These are phyloP conservation scores for Ophraella communa DNA, from an alignment of 2,888 invertebrate species.

Conservation along the genomic window DNA sequence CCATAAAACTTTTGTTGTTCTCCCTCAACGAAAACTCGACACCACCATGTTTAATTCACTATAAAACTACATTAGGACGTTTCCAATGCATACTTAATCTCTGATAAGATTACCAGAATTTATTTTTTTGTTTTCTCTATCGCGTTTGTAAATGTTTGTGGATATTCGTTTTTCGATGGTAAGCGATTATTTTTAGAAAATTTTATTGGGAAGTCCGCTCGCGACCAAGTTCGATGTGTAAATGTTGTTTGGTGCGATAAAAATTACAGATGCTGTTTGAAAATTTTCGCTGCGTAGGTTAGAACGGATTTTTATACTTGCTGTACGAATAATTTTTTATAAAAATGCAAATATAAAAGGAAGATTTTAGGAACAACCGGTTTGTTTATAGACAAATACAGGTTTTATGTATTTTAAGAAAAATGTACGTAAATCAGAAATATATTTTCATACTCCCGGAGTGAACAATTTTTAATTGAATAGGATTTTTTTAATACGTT, in stretches of 20 bases:
- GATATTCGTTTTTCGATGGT: conserved; percentile 23
- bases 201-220: conserved; percentile 33
- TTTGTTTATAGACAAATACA: no score
- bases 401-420: no score
- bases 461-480: no score
- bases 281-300: conserved; percentile 21
- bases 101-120: conserved; percentile 33
- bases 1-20: conserved; percentile 45
- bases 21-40: conserved; percentile 9
- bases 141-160: conserved; percentile 21
- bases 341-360: background rate
- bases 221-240: conserved; percentile 25
- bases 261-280: conserved; percentile 25
- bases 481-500: no score
- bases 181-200: conserved; percentile 34
- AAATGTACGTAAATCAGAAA: no score
- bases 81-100: conserved; percentile 26
- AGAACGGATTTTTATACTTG: conserved; percentile 4
- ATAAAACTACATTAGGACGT: conserved; percentile 12
- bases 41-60: conserved; percentile 16
- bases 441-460: no score
- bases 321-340: background rate
- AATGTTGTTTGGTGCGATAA: conserved; percentile 30
- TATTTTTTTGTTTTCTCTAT: conserved; percentile 7
- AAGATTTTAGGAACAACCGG: no score